Conservation (phyloP, 2,113 vertebrate species). For the Hoplias malabaricus region DNA sequence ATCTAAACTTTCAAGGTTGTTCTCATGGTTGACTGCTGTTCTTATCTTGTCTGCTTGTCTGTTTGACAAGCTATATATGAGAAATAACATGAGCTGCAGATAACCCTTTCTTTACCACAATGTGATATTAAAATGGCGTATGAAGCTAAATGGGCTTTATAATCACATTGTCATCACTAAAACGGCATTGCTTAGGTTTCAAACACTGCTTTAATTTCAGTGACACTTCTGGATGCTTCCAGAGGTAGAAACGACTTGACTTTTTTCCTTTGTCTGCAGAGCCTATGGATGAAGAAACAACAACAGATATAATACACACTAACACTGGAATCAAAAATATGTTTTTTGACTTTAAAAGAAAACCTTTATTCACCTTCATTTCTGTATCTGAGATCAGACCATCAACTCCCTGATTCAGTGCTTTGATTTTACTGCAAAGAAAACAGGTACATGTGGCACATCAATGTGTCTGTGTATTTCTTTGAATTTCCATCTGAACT, state of each 20-base stretch:
- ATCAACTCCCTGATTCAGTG: neutral
- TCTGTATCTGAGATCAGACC: neutral
- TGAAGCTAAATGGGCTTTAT: neutral
- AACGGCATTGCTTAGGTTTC: neutral
- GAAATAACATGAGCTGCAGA: too few species aligned
- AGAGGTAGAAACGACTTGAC: too few species aligned
- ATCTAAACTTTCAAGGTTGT: too few species aligned
- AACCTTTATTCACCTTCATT: neutral
- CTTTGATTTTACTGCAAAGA: neutral
- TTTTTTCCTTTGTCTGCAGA: neutral
- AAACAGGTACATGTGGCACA: too few species aligned
- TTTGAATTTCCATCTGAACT: too few species aligned
- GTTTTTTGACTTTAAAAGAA: too few species aligned
- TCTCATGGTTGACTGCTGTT: too few species aligned
- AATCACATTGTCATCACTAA: neutral
- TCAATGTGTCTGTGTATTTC: too few species aligned
- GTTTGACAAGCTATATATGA: too few species aligned
- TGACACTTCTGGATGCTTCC: too few species aligned
- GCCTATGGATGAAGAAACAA: neutral
- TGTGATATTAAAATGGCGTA: neutral
- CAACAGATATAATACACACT: neutral
- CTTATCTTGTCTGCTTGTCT: too few species aligned
- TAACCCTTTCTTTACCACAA: too few species aligned
- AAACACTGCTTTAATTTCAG: neutral
- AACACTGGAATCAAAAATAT: neutral